phyloP scores from a whole-genome alignment of 2,113 vertebrate species.

The Prunella himalayana region DNA sequence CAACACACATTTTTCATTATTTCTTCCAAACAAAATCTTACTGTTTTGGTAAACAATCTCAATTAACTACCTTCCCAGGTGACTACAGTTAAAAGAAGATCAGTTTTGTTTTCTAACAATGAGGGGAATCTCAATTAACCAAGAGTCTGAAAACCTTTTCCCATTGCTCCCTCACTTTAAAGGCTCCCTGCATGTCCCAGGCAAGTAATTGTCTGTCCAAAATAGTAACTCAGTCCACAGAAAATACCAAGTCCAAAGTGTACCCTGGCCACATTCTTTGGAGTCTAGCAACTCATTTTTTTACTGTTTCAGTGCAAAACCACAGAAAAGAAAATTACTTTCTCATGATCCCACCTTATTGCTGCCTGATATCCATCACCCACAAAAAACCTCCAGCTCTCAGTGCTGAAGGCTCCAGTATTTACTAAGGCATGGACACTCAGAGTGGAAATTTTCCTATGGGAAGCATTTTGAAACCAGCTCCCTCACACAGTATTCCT shows the following conservation, averaged over 20 bases:
- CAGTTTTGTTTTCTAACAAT: neutral
- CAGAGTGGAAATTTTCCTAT: neutral
- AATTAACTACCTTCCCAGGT: neutral
- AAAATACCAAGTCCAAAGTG: neutral
- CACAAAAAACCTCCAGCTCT: neutral
- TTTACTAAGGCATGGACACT: neutral
- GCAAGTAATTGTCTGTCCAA: neutral
- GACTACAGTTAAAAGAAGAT: neutral
- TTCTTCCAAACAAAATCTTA: neutral
- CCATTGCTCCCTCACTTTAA: neutral
- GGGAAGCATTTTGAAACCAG: neutral
- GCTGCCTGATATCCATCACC: neutral
- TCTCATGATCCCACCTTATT: neutral
- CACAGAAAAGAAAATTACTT: neutral
- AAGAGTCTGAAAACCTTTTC: neutral
- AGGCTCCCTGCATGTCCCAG: neutral
- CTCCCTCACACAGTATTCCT: neutral
- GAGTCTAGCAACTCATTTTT: neutral
- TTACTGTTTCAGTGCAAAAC: neutral
- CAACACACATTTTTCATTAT: fast-evolving
- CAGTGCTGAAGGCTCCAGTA: neutral
- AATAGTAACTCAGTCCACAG: neutral
- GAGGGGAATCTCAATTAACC: neutral
- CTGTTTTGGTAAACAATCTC: neutral
- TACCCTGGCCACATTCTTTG: neutral